Percentiles rank a stretch among this genome's conserved stretches.
These are phyloP conservation scores for Cephus pygmeus DNA, from an alignment of 2,888 invertebrate genomes.

Conservation along the genomic window DNA sequence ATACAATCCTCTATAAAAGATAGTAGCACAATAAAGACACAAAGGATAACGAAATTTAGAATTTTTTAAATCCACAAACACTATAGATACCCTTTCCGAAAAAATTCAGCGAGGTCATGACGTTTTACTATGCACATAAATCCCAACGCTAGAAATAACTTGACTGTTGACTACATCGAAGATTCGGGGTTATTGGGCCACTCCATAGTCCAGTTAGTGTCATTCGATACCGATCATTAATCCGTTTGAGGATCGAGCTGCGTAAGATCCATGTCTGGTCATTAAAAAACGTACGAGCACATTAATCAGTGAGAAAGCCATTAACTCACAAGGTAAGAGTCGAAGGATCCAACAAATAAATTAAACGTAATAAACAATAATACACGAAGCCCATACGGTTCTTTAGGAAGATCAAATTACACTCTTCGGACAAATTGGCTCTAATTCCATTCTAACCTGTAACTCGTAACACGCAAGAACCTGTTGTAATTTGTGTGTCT, in stretches of 20 bases:
- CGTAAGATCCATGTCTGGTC: neutral
- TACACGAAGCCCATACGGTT: neutral
- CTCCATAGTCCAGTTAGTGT: neutral
- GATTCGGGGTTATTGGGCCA: conserved; percentile 25
- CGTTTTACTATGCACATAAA: neutral
- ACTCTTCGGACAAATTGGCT: neutral
- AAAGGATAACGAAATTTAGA: neutral
- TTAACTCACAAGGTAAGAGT: neutral
- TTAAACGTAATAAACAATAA: neutral
- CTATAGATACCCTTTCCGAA: neutral
- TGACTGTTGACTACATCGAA: conserved; percentile 4
- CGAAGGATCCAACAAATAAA: neutral
- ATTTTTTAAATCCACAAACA: neutral
- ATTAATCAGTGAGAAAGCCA: neutral
- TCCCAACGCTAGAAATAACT: conserved; percentile 19
- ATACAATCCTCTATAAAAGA: neutral
- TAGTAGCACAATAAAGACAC: neutral
- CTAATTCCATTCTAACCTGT: neutral
- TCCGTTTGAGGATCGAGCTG: neutral
- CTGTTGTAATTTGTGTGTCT: neutral
- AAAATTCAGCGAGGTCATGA: neutral
- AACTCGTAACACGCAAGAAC: neutral
- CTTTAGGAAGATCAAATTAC: neutral
- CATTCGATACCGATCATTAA: neutral
- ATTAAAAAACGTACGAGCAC: neutral